Percentiles rank a stretch among this genome's conserved stretches.
These are phyloP conservation scores for Lophotriccus pileatus DNA, from an alignment of 2,797 vertebrate genomes.

Conservation along the genomic window DNA sequence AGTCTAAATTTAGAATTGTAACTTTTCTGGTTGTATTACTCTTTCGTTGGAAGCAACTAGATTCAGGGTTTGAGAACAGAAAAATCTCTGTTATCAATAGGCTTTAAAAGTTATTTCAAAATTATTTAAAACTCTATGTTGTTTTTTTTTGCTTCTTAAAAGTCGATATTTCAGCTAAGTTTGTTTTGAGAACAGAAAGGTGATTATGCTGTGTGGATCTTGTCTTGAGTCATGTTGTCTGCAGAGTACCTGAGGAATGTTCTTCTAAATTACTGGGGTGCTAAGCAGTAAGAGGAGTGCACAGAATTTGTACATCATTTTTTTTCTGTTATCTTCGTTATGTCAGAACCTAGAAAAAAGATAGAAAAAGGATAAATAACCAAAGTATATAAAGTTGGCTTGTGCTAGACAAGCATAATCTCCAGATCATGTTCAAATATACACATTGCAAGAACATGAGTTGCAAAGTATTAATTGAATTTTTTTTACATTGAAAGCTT, in stretches of 20 bases:
- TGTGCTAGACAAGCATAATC: background rate
- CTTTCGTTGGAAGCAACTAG: background rate
- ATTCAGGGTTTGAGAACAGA: background rate
- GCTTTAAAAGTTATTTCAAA: background rate
- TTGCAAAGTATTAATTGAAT: background rate
- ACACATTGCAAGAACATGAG: background rate
- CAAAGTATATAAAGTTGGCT: background rate
- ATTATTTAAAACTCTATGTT: background rate
- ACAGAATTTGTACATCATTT: background rate
- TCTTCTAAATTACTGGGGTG: background rate
- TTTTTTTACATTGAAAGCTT: background rate
- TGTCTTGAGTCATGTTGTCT: background rate
- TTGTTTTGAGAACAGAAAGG: background rate
- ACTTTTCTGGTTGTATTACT: background rate
- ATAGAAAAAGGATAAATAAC: background rate
- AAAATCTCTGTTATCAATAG: background rate
- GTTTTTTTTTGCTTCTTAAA: background rate
- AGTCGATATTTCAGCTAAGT: background rate
- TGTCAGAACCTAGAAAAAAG: background rate
- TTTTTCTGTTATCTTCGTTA: background rate
- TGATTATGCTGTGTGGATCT: background rate
- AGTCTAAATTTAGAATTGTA: background rate
- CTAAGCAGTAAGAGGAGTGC: background rate
- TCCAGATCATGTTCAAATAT: background rate
- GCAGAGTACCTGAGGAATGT: background rate